A percentile compares a stretch with the other conserved stretches of the same genome.
These are phyloP conservation scores for Folsomia candida DNA, from an alignment of 2,888 invertebrate genomes.

Conservation along the genomic window DNA sequence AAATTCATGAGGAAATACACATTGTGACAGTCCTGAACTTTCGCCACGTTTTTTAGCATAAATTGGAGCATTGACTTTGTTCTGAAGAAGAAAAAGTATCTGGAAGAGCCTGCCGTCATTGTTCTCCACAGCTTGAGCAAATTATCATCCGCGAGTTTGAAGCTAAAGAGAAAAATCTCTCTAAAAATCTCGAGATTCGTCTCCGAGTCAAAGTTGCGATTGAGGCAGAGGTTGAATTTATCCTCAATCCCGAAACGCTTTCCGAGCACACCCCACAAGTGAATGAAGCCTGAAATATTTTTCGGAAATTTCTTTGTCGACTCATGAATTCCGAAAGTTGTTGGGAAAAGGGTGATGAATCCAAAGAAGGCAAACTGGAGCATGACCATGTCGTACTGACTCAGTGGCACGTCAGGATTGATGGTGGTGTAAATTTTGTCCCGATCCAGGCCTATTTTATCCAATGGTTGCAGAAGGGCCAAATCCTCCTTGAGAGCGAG, in stretches of 20 bases:
- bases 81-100: constrained; percentile 40
- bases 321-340: constrained; percentile 44
- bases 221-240: constrained; percentile 41
- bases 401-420: constrained; percentile 47
- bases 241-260: constrained; percentile 43
- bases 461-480: constrained; percentile 8
- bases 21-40: constrained; percentile 36
- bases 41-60: constrained; percentile 43
- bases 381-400: constrained; percentile 48
- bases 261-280: constrained; percentile 48
- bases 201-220: constrained; percentile 40
- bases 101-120: constrained; percentile 38
- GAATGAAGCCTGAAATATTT: constrained; percentile 44
- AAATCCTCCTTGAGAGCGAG: constrained; percentile 36
- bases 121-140: constrained; percentile 36
- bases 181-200: constrained; percentile 44
- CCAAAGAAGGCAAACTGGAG: constrained; percentile 47
- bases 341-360: constrained; percentile 41
- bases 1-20: constrained; percentile 34
- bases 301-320: constrained; percentile 22
- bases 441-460: too few relatives aligned
- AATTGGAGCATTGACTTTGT: constrained; percentile 43
- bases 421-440: constrained; percentile 45
- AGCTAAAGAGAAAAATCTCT: constrained; percentile 46
- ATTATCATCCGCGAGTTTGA: constrained; percentile 37